Evolutionary conservation across 2,888 invertebrate species (phyloP).

Genomic region (Shargacucullia verbasci): DNA sequence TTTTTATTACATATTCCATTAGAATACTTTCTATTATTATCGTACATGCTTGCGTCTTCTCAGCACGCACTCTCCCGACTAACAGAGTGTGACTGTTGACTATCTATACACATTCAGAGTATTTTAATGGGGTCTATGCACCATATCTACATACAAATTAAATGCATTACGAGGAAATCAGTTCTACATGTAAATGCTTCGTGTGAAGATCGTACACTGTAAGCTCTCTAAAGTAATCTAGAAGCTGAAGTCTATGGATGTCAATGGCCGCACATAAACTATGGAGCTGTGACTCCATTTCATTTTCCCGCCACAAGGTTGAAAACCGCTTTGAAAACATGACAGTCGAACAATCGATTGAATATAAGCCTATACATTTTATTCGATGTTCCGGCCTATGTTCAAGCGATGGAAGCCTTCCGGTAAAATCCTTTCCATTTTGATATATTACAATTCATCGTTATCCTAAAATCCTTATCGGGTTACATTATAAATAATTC

Average conservation of each 20-base stretch:
- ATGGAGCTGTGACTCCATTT: conserved; percentile 48
- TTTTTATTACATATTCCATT: conserved; percentile 89
- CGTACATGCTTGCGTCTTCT: conserved; percentile 67
- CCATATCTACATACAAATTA: conserved; percentile 83
- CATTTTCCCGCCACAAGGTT: conserved; percentile 44
- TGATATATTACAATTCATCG: conserved; percentile 72
- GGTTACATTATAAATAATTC: conserved; percentile 86
- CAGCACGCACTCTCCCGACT: conserved; percentile 53
- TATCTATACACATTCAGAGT: conserved; percentile 64
- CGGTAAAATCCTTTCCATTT: conserved; percentile 40
- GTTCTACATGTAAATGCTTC: conserved; percentile 79
- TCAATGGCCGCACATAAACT: conserved; percentile 58
- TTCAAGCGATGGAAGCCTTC: conserved; percentile 25
- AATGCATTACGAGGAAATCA: conserved; percentile 80
- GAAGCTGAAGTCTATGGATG: conserved; percentile 79
- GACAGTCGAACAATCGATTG: conserved; percentile 28
- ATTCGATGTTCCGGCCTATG: conserved; percentile 14
- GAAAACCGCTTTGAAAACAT: conserved; percentile 35
- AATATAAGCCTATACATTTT: conserved; percentile 12
- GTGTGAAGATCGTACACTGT: conserved; percentile 69
- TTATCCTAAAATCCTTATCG: conserved; percentile 76
- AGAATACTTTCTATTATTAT: conserved; percentile 87
- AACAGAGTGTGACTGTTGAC: conserved; percentile 58
- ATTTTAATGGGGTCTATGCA: conserved; percentile 74
- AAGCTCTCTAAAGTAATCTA: conserved; percentile 80